Conservation (phyloP, 53 echinoderm and acorn worm genomes). For the Temnopleurus reevesii region DNA sequence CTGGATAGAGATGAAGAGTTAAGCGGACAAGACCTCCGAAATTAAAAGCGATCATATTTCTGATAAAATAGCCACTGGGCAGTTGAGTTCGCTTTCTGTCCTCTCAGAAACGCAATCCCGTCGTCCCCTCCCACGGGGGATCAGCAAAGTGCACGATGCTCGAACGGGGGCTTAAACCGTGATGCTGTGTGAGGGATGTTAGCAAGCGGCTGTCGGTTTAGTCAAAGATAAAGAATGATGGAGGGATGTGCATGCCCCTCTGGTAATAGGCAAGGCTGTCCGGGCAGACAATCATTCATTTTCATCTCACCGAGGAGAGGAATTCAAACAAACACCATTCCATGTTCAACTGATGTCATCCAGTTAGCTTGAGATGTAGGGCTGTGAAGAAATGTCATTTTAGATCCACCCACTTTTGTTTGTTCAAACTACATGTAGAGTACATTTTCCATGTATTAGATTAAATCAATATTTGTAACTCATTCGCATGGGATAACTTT, state of each 20-base stretch:
- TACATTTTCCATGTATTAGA: neutral
- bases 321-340: neutral
- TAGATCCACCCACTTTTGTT: neutral
- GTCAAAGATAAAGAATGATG: slow-evolving; percentile 8
- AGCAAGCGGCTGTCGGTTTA: neutral
- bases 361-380: neutral
- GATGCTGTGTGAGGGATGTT: neutral
- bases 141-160: neutral
- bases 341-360: neutral
- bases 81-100: neutral
- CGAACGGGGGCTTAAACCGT: neutral
- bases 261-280: neutral
- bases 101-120: neutral
- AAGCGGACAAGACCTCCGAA: neutral
- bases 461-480: neutral
- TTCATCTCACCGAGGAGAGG: neutral
- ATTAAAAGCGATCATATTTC: neutral
- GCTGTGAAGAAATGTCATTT: neutral
- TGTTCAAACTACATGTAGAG: neutral
- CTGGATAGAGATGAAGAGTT: neutral
- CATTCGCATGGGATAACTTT: too few species aligned
- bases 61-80: neutral
- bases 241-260: neutral
- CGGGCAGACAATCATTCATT: neutral
- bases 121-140: neutral